Base-by-base conservation (phyloP, 2,888 invertebrate genomes). In the Ephialtes manifestator region DNA sequence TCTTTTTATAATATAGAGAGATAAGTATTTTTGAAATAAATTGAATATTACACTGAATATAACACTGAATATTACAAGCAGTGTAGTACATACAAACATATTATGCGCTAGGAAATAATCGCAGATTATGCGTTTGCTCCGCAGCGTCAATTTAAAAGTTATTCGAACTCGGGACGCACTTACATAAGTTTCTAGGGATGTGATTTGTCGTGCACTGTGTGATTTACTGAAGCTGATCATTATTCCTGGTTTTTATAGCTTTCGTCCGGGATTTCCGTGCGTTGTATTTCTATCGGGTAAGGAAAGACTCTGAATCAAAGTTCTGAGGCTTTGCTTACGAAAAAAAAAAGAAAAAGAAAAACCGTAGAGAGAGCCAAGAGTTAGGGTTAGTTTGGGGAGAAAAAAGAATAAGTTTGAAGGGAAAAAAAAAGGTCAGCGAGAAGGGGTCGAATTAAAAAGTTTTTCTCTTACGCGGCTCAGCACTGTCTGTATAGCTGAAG, bases 381-480 rank as follows among this genome's bases (percentile, higher is more conserved):
- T 71, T 76, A 81, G 67, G 71, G 43, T 68, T 74, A 75, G 82
- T 72, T 83, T 77, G 70, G 63, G 48, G 74, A 31, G 55, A 63
- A 63, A 60, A 55, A 35, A n/a, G 24, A 28, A 4, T 8, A 39
- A 43, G 65, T 63, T 63, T 11, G 24, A 28, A 58, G 31, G 15
- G 48, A 28, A 18, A 65, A 75, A 70, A 83, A 80, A 71, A 71
- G 20, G 70, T 63, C 55, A 76, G 75, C 35, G 20, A 72, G 81
- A 60, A 51, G 48, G 72, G 63, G 86, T 71, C 70, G 79, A 87
- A 86, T 86, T 83, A 87, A 86, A 87, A 89, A 87, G 87, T 88
- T 89, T 90, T 89, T 89, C 88, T 89, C 87, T 87, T 83, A 78
- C 79, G 28, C 65, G 82, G 72, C 81, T 74, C 81, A 39, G 15